Conservation (phyloP, 2,797 vertebrate species). For the Paguma larvata region DNA sequence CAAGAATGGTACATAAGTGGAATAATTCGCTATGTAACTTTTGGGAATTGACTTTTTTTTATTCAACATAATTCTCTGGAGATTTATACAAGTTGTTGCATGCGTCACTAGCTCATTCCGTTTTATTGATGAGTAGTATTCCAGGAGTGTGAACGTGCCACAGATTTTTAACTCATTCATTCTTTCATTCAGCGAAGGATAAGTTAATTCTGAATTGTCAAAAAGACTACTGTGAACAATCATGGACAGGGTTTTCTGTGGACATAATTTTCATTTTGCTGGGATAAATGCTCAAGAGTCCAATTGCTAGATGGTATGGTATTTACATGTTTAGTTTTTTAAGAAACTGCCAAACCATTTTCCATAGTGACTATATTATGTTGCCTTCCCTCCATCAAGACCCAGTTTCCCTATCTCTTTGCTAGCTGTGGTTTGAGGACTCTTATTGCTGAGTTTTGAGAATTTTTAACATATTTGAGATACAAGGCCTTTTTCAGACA, state of each 20-base stretch:
- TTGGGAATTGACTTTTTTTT: not conserved
- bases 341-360: not conserved
- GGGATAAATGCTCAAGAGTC: not conserved
- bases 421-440: not conserved
- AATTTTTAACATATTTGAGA: not conserved
- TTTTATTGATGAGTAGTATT: not conserved
- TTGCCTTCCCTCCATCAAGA: not conserved
- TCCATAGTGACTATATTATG: not conserved
- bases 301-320: not conserved
- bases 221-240: not conserved
- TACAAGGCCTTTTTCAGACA: not conserved
- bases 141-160: not conserved
- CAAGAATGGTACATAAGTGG: not conserved
- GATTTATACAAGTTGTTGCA: not conserved
- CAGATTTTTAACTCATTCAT: not conserved
- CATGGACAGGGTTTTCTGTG: not conserved
- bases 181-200: not conserved
- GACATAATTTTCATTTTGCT: slow-evolving; percentile 17
- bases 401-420: not conserved
- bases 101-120: not conserved
- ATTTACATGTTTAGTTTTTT: not conserved
- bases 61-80: not conserved
- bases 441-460: not conserved
- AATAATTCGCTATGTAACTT: not conserved
- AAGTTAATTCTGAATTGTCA: not conserved